These are phyloP conservation scores for Eurytoma adleriae DNA, from an alignment of 2,888 invertebrate species.

Conservation along the genomic window DNA sequence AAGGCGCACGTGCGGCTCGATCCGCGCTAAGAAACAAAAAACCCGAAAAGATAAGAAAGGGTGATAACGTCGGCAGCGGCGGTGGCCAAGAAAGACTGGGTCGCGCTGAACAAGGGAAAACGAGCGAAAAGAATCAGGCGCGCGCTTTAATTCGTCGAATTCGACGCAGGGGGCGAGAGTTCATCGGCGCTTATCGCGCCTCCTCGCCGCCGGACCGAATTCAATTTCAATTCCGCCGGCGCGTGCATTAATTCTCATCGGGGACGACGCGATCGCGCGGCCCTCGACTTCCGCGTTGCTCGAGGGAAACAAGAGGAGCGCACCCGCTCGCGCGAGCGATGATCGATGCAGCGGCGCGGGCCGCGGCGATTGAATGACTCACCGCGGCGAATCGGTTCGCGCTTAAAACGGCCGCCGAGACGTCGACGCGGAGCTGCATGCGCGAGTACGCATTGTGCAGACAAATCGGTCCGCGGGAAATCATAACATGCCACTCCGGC, in stretches of 20 bases:
- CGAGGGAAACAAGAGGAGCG: too few relatives aligned
- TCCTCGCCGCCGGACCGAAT: conserved; percentile 14
- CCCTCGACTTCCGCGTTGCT: too few relatives aligned
- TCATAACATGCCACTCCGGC: neutral
- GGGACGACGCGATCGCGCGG: conserved; percentile 26
- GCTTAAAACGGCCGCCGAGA: too few relatives aligned
- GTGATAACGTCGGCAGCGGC: too few relatives aligned
- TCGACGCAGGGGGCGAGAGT: conserved; percentile 24
- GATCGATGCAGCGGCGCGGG: neutral
- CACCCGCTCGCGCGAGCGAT: neutral
- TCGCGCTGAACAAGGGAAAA: neutral
- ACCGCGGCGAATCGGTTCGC: neutral
- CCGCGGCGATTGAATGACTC: conserved; percentile 1
- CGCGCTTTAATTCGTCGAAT: conserved; percentile 19
- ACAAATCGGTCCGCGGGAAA: neutral
- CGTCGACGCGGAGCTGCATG: neutral
- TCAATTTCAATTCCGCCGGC: conserved; percentile 38
- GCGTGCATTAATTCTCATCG: conserved; percentile 48
- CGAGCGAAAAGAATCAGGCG: neutral
- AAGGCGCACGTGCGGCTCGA: too few relatives aligned
- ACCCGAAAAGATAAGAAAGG: too few relatives aligned
- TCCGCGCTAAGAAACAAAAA: too few relatives aligned
- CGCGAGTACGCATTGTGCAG: neutral
- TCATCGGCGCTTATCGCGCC: conserved; percentile 43
- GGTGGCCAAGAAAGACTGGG: too few relatives aligned